phyloP scores from a whole-genome alignment of 2,888 invertebrate genomes.

The Leptinotarsa peninsularis region DNA sequence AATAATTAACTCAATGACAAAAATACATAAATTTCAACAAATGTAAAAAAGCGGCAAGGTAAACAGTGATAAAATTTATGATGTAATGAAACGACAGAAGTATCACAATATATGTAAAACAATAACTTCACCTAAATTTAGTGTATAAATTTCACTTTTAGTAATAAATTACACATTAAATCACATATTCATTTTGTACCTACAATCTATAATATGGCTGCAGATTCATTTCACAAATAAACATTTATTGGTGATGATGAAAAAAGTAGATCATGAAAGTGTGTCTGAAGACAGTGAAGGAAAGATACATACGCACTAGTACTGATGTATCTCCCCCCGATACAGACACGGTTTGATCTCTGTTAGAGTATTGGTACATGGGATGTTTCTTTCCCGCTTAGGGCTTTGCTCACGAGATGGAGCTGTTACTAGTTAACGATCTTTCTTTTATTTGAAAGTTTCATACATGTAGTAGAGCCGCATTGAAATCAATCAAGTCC shows the following conservation, averaged over 20 bases:
- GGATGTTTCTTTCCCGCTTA: no score
- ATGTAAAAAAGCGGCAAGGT: neutral
- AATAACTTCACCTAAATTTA: neutral
- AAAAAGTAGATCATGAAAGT: neutral
- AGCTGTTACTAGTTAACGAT: no score
- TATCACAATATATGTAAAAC: conserved; percentile 1
- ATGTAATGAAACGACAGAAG: neutral
- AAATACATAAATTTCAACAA: conserved; percentile 5
- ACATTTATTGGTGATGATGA: neutral
- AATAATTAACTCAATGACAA: neutral
- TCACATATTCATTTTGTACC: conserved; percentile 1
- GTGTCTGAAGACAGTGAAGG: no score
- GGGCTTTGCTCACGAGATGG: no score
- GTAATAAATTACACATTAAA: conserved; percentile 1
- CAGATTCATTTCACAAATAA: neutral
- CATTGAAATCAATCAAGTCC: no score
- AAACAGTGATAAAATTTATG: neutral
- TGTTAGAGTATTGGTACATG: no score
- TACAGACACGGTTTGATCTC: no score
- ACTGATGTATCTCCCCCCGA: no score
- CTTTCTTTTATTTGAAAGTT: no score
- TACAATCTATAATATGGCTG: conserved; percentile 10
- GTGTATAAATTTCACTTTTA: neutral
- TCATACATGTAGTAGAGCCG: no score
- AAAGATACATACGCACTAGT: no score